Evolutionary conservation across 2,888 invertebrate genomes (phyloP).

Genomic region (Julus scanicus): DNA sequence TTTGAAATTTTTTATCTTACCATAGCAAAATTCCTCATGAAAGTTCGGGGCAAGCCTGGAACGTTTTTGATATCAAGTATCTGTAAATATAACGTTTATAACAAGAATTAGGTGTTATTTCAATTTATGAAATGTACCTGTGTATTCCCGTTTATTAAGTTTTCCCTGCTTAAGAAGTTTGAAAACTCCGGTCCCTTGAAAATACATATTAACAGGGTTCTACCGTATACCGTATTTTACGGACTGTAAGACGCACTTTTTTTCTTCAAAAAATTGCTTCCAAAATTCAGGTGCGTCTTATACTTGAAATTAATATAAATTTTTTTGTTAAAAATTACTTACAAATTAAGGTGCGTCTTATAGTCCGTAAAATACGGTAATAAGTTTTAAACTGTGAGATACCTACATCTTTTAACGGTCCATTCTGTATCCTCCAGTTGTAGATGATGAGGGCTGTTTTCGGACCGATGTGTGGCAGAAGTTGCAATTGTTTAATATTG

Average conservation of each 20-base stretch:
- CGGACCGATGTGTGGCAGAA: not conserved
- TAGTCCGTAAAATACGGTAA: too few relatives aligned
- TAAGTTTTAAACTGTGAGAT: not conserved
- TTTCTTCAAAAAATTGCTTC: too few relatives aligned
- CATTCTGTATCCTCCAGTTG: conserved; percentile 36
- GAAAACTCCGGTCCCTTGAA: too few relatives aligned
- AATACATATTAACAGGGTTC: too few relatives aligned
- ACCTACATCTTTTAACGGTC: not conserved
- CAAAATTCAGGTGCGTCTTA: too few relatives aligned
- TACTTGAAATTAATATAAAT: too few relatives aligned
- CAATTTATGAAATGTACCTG: not conserved
- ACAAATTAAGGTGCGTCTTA: too few relatives aligned
- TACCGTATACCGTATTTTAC: too few relatives aligned
- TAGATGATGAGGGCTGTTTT: not conserved
- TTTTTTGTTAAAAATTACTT: too few relatives aligned
- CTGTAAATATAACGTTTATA: not conserved
- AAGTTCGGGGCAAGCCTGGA: not conserved
- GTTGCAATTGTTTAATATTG: not conserved
- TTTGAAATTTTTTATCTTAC: not conserved
- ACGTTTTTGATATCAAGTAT: not conserved
- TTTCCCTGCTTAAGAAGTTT: too few relatives aligned
- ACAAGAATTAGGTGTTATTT: not conserved
- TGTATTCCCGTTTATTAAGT: not conserved
- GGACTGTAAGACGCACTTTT: too few relatives aligned
- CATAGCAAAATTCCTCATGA: not conserved